These are phyloP conservation scores for Aphis craccivora DNA, from an alignment of 1,140 invertebrate species.

Conservation along the genomic window DNA sequence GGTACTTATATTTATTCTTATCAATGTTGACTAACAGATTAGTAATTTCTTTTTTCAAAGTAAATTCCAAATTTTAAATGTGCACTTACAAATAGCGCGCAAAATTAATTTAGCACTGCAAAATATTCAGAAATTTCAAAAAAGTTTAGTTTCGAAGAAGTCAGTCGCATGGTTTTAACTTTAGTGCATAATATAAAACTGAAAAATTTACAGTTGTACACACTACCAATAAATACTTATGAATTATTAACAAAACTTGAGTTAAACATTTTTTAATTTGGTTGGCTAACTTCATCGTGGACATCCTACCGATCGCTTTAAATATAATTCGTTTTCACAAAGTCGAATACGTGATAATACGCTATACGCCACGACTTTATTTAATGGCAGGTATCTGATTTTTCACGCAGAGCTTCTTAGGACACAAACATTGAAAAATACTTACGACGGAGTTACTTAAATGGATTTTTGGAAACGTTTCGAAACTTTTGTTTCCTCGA, in stretches of 20 bases:
- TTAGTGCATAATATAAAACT: not conserved
- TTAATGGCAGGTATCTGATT: not conserved
- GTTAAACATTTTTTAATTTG: not conserved
- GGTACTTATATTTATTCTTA: too few species aligned
- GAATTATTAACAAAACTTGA: not conserved
- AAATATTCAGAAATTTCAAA: not conserved
- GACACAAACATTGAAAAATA: not conserved
- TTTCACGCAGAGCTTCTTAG: not conserved
- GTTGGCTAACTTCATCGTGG: not conserved
- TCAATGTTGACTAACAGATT: too few species aligned
- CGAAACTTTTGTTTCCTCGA: not conserved
- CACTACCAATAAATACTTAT: not conserved
- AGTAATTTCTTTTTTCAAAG: not conserved
- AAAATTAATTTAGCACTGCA: too few species aligned
- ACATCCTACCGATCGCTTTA: fast-evolving
- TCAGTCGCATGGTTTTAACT: not conserved
- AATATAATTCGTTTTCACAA: not conserved
- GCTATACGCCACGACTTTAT: not conserved
- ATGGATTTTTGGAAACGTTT: slow-evolving; percentile 23
- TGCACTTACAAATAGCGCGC: not conserved
- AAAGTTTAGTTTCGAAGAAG: not conserved
- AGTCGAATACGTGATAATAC: not conserved
- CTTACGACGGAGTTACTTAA: not conserved
- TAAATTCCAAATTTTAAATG: not conserved
- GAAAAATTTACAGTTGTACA: not conserved